A percentile compares a stretch with the other conserved stretches of the same genome.
These are phyloP conservation scores for Prochilodus magdalenae DNA, from an alignment of 2,113 vertebrate species.

Conservation along the genomic window DNA sequence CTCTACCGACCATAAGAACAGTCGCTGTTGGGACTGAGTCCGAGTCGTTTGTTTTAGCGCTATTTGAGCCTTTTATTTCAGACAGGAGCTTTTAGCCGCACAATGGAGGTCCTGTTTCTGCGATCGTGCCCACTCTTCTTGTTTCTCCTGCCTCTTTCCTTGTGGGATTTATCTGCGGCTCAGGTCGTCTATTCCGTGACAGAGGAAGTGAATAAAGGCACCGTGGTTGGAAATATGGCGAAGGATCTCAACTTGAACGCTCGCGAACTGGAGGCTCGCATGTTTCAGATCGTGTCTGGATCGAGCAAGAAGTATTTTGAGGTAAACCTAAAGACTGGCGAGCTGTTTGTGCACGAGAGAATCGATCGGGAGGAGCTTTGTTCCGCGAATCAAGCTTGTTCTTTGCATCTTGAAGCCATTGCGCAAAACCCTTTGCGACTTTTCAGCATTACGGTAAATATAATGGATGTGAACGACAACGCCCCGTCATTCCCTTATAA, in stretches of 20 bases:
- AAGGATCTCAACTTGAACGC: slow-evolving; percentile 74
- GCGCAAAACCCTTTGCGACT: slow-evolving; percentile 69
- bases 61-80: not conserved
- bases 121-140: not conserved
- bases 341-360: slow-evolving; percentile 68
- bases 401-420: slow-evolving; percentile 70
- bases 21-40: not conserved
- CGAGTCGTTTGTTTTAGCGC: not conserved
- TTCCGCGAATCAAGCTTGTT: slow-evolving; percentile 64
- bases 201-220: slow-evolving; percentile 75
- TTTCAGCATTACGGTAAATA: slow-evolving; percentile 67
- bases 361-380: slow-evolving; percentile 78
- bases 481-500: slow-evolving; percentile 65
- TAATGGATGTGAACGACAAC: slow-evolving; percentile 79
- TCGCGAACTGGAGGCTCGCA: slow-evolving; percentile 63
- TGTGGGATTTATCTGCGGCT: slow-evolving; percentile 59
- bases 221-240: slow-evolving; percentile 74
- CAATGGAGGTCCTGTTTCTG: not conserved
- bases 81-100: not conserved
- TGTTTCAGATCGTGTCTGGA: slow-evolving; percentile 66
- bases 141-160: slow-evolving; percentile 53
- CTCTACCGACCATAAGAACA: not conserved
- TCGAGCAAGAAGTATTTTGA: slow-evolving; percentile 68
- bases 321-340: slow-evolving; percentile 68
- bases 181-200: slow-evolving; percentile 74